phyloP scores from a whole-genome alignment of 2,113 vertebrate species.

The Cricetomys ansorgei region DNA sequence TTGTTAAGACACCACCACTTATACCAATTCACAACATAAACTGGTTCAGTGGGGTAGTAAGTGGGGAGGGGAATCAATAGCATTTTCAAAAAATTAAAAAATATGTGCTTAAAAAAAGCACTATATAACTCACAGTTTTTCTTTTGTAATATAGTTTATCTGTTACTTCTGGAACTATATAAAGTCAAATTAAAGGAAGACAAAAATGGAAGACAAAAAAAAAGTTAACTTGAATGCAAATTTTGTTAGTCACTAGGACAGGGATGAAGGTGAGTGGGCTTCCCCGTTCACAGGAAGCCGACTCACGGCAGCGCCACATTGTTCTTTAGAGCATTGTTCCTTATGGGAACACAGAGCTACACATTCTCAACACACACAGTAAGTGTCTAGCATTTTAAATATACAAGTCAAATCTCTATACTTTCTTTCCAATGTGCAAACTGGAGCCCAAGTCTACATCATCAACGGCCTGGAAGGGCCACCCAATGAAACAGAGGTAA shows the following conservation, averaged over 20 bases:
- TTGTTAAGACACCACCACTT: slow-evolving; percentile 70
- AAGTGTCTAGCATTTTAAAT: slow-evolving; percentile 65
- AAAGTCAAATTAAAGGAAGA: slow-evolving; percentile 79
- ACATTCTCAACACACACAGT: slow-evolving; percentile 64
- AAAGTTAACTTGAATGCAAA: slow-evolving; percentile 73
- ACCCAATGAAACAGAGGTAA: slow-evolving; percentile 73
- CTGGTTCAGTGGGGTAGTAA: slow-evolving; percentile 32
- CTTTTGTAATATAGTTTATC: slow-evolving; percentile 71
- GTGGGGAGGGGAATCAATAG: not conserved
- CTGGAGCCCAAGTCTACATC: slow-evolving; percentile 58
- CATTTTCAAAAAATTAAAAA: slow-evolving; percentile 67
- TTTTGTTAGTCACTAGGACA: slow-evolving; percentile 69
- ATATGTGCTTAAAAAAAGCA: slow-evolving; percentile 66
- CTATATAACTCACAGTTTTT: slow-evolving; percentile 73
- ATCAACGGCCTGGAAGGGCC: slow-evolving; percentile 58
- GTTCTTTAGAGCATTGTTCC: slow-evolving; percentile 60
- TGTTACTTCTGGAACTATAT: slow-evolving; percentile 74
- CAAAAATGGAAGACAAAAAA: slow-evolving; percentile 75
- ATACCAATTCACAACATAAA: slow-evolving; percentile 67
- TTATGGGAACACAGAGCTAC: slow-evolving; percentile 50
- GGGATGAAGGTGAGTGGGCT: slow-evolving; percentile 34
- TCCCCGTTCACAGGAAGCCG: slow-evolving; percentile 52
- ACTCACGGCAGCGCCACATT: slow-evolving; percentile 1
- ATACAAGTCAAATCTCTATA: slow-evolving; percentile 71
- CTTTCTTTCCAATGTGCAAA: slow-evolving; percentile 73